Evolutionary conservation across 2,113 vertebrate genomes (phyloP), one percentile per base, ranked within the genome.

Genomic region (Ariopsis seemanni): DNA sequence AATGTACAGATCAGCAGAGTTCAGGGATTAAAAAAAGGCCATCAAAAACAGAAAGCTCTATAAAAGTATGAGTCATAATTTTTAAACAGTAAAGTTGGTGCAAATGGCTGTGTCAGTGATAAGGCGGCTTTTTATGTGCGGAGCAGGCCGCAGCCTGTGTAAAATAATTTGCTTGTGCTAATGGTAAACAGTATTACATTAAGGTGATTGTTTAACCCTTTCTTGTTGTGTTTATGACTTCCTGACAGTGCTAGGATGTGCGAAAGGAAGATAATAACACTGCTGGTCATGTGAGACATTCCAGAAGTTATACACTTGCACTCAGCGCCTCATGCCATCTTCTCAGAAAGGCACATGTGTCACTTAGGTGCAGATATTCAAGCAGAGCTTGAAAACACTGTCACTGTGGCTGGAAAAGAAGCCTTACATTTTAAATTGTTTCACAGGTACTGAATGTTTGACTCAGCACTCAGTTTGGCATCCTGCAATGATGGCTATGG

Each of bases 1-100:
- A 94, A 94, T 93, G 93, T 92, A 93, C 89, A 91, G 92, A 93
- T 94, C 91, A 93, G 90, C 82, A 78, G 60, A 88, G 92, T 91
- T 93, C 92, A 93, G 84, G 25, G 92, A 92, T 93, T 93, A 88
- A 93, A 91, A 4, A 82, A 91, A 90, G 88, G 88, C 88, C 34
- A 52, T 91, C 88, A 89, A 86, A 88, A 72, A 89, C 85, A 85
- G 86, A 93, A 89, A 94, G 92, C 89, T 91, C 92, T 88, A 83
- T 93, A 93, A 94, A 93, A 91, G 89, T 89, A 92, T 91, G 92
- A 93, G 89, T 94, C 93, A 94, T 90, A 86, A 92, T 93, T 90
- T 89, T 87, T 84, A 63, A 86, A 88, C 90, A 85, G 89, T 93
- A 91, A 91, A 90, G 90, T 91, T 48, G 67, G 63, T 57, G 88